Base-by-base conservation (phyloP, 2,888 invertebrate genomes). In the Deilephila porcellus region DNA sequence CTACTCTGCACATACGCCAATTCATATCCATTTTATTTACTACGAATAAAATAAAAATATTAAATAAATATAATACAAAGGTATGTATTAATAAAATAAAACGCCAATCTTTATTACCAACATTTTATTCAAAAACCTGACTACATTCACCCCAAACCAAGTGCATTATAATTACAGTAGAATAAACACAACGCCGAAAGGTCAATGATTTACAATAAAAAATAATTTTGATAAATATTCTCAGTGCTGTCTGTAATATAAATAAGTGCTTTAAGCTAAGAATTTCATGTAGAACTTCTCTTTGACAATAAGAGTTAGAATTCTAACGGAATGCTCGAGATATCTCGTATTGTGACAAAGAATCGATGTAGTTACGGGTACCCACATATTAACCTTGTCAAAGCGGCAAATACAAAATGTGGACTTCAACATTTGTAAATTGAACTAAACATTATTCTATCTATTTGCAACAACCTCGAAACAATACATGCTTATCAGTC, bases 81-180 rank as follows among this genome's bases (percentile, higher is more conserved):
- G 2, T 25, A 25, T 4, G 17, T 70, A 78, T 4, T 25, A 80
- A 78, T 71, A 76, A 83, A 80, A 82, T 71, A 78, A 79, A 76
- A 75, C 37, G 71, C 73, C 0, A 71, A 72, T 75, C 72, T 81
- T 79, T 85, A 56, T 56, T 83, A 87, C 86, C 83, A 91, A 90
- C 86, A 86, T 90, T 90, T 92, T 92, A 91, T 91, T 91, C 86
- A 87, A 89, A 92, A 91, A 91, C 87, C 86, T 88, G 87, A 87
- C 91, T 93, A 92, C 91, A 91, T 90, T 90, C 94, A 93, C 91
- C 94, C 93, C 90, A 92, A 93, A 94, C 94, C 94, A 91, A 88
- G 93, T 93, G 94, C 92, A 89, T 86, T 86, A 85, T 83, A 85
- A 81, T 83, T 79, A 85, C 83, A 79, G 83, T 82, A 83, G 85